Evolutionary conservation across 1,140 invertebrate genomes (phyloP).

Genomic region (Zaprionus ornatus): DNA sequence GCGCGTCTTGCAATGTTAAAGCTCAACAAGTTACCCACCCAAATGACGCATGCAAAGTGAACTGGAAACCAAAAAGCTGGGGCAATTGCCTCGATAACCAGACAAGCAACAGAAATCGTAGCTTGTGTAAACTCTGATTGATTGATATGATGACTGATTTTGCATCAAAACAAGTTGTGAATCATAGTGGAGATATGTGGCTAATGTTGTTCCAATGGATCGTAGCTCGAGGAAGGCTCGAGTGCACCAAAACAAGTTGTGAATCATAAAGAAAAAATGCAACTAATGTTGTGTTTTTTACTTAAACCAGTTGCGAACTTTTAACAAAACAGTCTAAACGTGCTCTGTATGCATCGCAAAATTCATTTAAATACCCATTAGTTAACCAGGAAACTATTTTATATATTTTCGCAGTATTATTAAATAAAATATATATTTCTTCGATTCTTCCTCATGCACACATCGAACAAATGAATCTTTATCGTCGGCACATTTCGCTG

Average conservation of each 20-base stretch:
- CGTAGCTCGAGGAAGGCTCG: neutral
- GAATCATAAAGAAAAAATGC: neutral
- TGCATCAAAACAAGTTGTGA: neutral
- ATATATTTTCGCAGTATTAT: neutral
- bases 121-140: neutral
- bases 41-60: neutral
- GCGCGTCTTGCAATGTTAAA: constrained; percentile 9
- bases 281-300: no score
- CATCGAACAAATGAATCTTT: neutral
- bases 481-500: neutral
- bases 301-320: no score
- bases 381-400: neutral
- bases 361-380: neutral
- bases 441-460: neutral
- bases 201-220: neutral
- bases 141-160: neutral
- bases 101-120: neutral
- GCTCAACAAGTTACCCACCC: constrained; percentile 2
- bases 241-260: neutral
- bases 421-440: neutral
- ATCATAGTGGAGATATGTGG: neutral
- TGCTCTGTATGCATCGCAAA: neutral
- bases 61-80: neutral
- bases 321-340: neutral
- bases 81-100: neutral